Evolutionary conservation across 2,113 vertebrate species (phyloP).

Genomic region (Bostrychus sinensis): DNA sequence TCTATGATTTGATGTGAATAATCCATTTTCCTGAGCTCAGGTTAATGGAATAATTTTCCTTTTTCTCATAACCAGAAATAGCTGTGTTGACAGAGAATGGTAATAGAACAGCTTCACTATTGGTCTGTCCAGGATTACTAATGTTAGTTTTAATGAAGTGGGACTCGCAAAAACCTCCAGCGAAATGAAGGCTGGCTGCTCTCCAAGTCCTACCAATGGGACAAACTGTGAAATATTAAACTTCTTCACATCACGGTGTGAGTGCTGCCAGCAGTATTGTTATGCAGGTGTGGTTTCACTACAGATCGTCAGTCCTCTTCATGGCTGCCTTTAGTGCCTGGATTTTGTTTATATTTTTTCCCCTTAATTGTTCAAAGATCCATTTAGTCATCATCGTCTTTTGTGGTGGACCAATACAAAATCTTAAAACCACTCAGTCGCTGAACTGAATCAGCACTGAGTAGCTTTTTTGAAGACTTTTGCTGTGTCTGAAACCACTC

Average conservation of each 20-base stretch:
- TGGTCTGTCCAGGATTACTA: constrained; percentile 9
- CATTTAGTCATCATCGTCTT: background rate
- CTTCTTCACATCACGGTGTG: background rate
- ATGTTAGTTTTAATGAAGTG: constrained; percentile 12
- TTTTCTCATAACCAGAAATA: background rate
- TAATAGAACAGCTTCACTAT: constrained; percentile 1
- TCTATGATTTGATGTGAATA: background rate
- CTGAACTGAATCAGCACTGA: background rate
- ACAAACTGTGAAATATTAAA: constrained; percentile 10
- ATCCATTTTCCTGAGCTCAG: background rate
- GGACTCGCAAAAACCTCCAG: constrained; percentile 5
- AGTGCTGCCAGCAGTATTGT: background rate
- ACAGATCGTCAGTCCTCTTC: background rate
- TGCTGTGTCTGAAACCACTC: too few relatives aligned
- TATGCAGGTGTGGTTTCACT: background rate
- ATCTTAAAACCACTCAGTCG: background rate
- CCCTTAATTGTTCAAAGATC: background rate
- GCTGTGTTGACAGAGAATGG: constrained; percentile 9
- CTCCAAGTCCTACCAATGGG: background rate
- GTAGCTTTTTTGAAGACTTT: background rate
- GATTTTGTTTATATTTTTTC: background rate
- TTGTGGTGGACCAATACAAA: background rate
- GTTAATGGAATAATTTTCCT: background rate
- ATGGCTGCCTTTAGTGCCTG: background rate
- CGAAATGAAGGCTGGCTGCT: constrained; percentile 3